These are phyloP conservation scores for Drosophila emarginata DNA, from an alignment of 2,888 invertebrate species.

Conservation along the genomic window DNA sequence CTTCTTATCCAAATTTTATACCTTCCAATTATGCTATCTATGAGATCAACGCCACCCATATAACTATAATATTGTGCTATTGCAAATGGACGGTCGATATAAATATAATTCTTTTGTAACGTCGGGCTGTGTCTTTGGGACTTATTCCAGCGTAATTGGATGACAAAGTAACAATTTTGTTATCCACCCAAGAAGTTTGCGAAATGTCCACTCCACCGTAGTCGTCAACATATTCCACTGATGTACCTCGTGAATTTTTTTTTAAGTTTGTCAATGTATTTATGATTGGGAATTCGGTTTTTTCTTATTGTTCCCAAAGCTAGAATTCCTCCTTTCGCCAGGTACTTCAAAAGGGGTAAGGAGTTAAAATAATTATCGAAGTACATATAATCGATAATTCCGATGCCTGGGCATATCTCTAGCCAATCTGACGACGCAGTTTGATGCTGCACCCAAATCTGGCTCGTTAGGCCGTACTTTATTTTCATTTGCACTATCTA, in stretches of 20 bases:
- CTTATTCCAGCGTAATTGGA: conserved; percentile 18
- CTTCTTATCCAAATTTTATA: too few relatives aligned
- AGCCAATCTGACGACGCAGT: conserved; percentile 26
- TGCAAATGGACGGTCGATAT: too few relatives aligned
- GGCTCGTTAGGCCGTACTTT: conserved; percentile 30
- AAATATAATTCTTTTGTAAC: not conserved
- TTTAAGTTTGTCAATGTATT: conserved; percentile 7
- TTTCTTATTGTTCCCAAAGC: conserved; percentile 22
- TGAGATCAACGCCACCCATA: too few relatives aligned
- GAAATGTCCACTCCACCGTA: conserved; percentile 24
- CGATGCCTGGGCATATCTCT: conserved; percentile 22
- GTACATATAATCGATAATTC: conserved; percentile 23
- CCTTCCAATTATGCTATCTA: too few relatives aligned
- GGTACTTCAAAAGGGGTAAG: conserved; percentile 21
- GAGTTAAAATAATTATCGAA: conserved; percentile 36
- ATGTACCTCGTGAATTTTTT: conserved; percentile 12
- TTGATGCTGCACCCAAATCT: conserved; percentile 30
- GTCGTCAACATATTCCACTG: conserved; percentile 13
- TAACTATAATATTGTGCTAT: too few relatives aligned
- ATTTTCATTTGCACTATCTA: conserved; percentile 39
- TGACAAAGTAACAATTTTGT: conserved; percentile 21
- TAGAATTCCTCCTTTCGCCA: conserved; percentile 18
- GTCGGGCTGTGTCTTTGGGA: conserved; percentile 14
- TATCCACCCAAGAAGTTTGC: conserved; percentile 11
- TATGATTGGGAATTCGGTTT: conserved; percentile 26